phyloP scores from a whole-genome alignment of 2,797 vertebrate species.

The Odontamblyopus rebecca region DNA sequence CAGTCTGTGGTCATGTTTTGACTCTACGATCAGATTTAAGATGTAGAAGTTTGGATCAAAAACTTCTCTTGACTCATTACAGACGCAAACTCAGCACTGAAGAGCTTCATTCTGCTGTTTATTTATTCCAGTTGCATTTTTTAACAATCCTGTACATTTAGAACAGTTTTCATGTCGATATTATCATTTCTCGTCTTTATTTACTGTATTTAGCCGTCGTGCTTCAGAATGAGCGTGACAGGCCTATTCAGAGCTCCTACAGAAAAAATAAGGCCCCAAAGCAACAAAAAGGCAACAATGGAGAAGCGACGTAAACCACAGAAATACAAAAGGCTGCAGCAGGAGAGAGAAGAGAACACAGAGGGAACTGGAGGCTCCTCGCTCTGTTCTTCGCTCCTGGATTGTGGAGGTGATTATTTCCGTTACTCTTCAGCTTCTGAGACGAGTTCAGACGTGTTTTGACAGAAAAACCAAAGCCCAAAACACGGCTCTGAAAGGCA shows the following conservation, averaged over 20 bases:
- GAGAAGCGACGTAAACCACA: not conserved
- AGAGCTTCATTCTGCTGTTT: too few relatives aligned
- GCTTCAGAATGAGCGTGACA: too few relatives aligned
- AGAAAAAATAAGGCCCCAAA: slow-evolving; percentile 68
- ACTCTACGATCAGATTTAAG: too few relatives aligned
- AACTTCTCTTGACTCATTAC: too few relatives aligned
- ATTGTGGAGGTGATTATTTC: not conserved
- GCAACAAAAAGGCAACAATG: slow-evolving; percentile 15
- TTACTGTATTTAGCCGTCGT: too few relatives aligned
- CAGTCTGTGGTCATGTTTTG: too few relatives aligned
- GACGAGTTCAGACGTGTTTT: not conserved
- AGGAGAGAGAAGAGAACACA: not conserved
- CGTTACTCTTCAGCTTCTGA: not conserved
- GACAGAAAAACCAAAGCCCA: not conserved
- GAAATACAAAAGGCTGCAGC: not conserved
- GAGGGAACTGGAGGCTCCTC: not conserved
- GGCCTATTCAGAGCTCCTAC: slow-evolving; percentile 28
- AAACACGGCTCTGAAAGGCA: not conserved
- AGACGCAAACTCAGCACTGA: too few relatives aligned
- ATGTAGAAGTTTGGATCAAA: too few relatives aligned
- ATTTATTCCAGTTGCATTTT: too few relatives aligned
- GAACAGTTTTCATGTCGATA: too few relatives aligned
- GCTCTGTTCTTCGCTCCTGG: not conserved
- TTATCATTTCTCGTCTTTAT: too few relatives aligned
- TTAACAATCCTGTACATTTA: too few relatives aligned